phyloP scores from a whole-genome alignment of 2,888 invertebrate species.

The Athrips mouffetella region DNA sequence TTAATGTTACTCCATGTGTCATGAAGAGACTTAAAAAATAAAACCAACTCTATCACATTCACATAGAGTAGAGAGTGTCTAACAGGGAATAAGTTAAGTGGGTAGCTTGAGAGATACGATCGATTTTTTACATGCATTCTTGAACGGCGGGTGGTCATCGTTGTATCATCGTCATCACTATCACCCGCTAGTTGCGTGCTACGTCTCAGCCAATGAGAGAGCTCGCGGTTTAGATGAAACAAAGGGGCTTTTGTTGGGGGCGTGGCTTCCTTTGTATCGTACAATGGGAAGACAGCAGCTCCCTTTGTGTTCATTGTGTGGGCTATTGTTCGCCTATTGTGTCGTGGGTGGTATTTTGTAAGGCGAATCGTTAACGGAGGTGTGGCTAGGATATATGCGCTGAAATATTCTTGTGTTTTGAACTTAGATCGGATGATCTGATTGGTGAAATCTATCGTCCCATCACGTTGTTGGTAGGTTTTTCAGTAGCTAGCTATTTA shows the following conservation, averaged over 20 bases:
- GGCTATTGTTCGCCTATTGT: constrained; percentile 50
- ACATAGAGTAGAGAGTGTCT: constrained; percentile 13
- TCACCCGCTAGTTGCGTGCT: constrained; percentile 25
- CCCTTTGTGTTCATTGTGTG: constrained; percentile 66
- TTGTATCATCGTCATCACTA: not conserved
- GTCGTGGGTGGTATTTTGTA: constrained; percentile 30
- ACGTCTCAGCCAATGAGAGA: constrained; percentile 53
- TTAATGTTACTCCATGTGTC: constrained; percentile 10
- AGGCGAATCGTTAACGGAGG: constrained; percentile 25
- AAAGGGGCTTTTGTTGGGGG: constrained; percentile 64
- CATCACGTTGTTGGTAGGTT: no score
- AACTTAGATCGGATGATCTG: constrained; percentile 32
- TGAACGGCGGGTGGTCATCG: constrained; percentile 55
- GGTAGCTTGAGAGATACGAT: constrained; percentile 36
- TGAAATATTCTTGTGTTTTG: constrained; percentile 43
- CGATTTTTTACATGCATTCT: constrained; percentile 46
- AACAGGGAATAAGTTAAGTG: constrained; percentile 24
- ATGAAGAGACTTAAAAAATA: constrained; percentile 2
- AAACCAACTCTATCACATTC: not conserved
- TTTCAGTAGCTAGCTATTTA: no score
- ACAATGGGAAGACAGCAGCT: constrained; percentile 71
- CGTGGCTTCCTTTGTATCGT: constrained; percentile 61
- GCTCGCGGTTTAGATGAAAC: constrained; percentile 58
- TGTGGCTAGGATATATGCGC: constrained; percentile 38
- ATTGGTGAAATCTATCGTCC: no score